Percentiles rank a stretch among this genome's conserved stretches.
phyloP scores from a whole-genome alignment of 2,888 invertebrate species.

The Biston stratarius region DNA sequence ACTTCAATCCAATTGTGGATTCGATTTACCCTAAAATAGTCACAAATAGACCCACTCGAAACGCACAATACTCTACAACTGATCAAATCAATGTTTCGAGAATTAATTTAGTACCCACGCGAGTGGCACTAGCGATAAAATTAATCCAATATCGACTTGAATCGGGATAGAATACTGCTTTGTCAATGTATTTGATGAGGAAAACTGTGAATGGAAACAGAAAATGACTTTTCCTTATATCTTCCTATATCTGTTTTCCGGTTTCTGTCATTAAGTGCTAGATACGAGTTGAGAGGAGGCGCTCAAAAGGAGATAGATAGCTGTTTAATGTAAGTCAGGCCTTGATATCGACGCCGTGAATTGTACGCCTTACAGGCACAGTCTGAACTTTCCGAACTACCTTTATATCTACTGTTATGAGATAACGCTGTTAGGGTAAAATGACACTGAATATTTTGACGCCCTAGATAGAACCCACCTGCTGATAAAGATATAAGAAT shows the following conservation, averaged over 20 bases:
- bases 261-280: constrained; percentile 29
- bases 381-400: background rate
- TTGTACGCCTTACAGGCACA: background rate
- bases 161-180: constrained; percentile 19
- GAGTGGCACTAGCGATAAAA: constrained; percentile 28
- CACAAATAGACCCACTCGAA: constrained; percentile 21
- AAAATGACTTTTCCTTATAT: constrained; percentile 32
- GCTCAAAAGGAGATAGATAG: constrained; percentile 4
- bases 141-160: constrained; percentile 22
- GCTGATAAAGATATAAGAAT: background rate
- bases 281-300: constrained; percentile 19
- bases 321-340: constrained; percentile 6
- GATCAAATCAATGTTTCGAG: constrained; percentile 26
- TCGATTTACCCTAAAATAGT: constrained; percentile 12
- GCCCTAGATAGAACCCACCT: background rate
- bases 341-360: background rate
- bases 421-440: background rate
- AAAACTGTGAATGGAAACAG: constrained; percentile 26
- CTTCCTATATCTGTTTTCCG: constrained; percentile 25
- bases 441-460: background rate
- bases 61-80: constrained; percentile 9
- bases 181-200: constrained; percentile 26
- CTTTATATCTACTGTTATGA: background rate
- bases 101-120: constrained; percentile 18
- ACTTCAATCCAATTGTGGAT: constrained; percentile 9